Evolutionary conservation across 2,113 vertebrate genomes (phyloP), one percentile per base, ranked within the genome.

Genomic region (Rhipidura dahli): DNA sequence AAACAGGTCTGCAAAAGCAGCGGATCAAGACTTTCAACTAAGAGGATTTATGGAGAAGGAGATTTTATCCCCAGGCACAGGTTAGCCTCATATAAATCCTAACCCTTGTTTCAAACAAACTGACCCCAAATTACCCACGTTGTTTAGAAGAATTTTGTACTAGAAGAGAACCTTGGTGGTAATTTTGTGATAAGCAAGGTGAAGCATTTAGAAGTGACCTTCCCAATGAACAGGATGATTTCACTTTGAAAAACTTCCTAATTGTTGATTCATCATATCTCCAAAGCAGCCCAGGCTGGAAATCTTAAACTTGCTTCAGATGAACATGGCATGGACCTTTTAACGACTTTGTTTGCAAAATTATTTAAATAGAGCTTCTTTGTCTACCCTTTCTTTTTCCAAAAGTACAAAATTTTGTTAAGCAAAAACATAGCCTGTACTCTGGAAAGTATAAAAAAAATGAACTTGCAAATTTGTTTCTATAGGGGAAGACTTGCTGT

Each of bases 61-160:
- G 89, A 84, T 92, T 69, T 94, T 91, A 83, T 70, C 87, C 83
- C 83, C 80, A 84, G 80, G 77, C 89, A 89, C 72, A 87, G 56
- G 80, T 87, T 87, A 86, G 56, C 51, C 60, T 60, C 59, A 27
- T 39, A 40, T 89, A 93, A 95, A 89, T 89, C 61, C 47, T 56
- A 87, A 81, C 54, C 44, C 40, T 92, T 66, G 49, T 73, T 83
- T 91, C 71, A 90, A 89, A 87, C 60, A 96, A 97, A 87, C 44
- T 50, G 80, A 80, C 70, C 79, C 59, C 49, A 45, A 87, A 54
- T 82, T 69, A 79, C 57, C 44, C 23, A 9, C 28, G 56, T 90
- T 1, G 0, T 79, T 57, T 23, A 39, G 49, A 85, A 88, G 16
- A 81, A 89, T 69, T 71, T 64, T 31, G 18, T 49, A 56, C 44